A percentile compares a stretch with the other conserved stretches of the same genome.
Conservation (phyloP, 2,797 vertebrate genomes). For the Cygnus olor region DNA sequence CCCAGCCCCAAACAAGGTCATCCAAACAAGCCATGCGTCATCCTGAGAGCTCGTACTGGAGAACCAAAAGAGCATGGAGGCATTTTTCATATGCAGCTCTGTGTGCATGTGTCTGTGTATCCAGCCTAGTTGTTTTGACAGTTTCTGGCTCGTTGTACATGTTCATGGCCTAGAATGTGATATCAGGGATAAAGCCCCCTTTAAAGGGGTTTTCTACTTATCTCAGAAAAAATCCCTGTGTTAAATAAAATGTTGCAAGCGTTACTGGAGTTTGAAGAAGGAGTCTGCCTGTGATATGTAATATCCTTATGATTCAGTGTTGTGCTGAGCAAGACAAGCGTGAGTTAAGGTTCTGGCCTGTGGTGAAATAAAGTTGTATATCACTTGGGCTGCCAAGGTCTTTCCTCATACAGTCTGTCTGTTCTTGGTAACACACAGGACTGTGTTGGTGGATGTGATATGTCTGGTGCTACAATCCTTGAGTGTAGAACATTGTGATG, state of each 20-base stretch:
- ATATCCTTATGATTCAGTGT: background rate
- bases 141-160: background rate
- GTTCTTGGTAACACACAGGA: background rate
- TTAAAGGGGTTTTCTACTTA: background rate
- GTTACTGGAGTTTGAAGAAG: background rate
- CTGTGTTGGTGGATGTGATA: slow-evolving; percentile 10
- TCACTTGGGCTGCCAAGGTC: background rate
- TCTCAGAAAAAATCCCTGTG: background rate
- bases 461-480: background rate
- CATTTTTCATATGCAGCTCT: background rate
- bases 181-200: background rate
- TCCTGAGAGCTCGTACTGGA: background rate
- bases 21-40: background rate
- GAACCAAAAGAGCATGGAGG: background rate
- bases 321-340: background rate
- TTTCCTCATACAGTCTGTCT: background rate
- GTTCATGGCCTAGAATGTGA: background rate
- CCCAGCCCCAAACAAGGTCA: background rate
- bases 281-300: background rate
- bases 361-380: background rate
- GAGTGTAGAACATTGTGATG: background rate
- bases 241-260: background rate
- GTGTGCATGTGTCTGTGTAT: rapidly evolving
- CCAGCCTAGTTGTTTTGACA: background rate
- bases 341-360: background rate